Base-by-base conservation (phyloP, 2,113 vertebrate genomes). In the Corapipo altera region DNA sequence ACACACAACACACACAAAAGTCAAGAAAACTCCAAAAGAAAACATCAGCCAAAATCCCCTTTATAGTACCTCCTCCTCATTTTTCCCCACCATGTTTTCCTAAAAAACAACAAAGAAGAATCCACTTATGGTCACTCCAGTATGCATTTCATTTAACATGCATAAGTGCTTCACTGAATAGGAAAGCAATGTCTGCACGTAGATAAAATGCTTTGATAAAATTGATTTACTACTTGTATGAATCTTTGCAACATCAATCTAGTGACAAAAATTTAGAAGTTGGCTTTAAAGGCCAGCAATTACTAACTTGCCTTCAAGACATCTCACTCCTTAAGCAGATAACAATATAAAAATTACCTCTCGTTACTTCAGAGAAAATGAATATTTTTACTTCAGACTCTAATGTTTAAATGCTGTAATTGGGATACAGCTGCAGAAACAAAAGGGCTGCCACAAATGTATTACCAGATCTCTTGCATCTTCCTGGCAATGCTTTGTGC, bases 401-500 rank as follows among this genome's bases (percentile, higher is more conserved):
- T 54, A 89, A 73, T 32, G 43, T 71, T 88, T 77, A 91, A 93
- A 59, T 1, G 10, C 35, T 88, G 26, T 41, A 70, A 23, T 35
- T 80, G 35, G 5, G 72, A 84, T 58, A 69, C 94, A 93, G 78
- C 86, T 95, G 76, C 77, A 89, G 78, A 91, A 91, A 92, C 80
- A 94, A 75, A 70, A 88, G 44, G 24, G 55, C 71, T 88, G 83
- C 58, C n/a, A 72, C 73, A 91, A 93, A 41, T 1, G 0, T 69
- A 74, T 71, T 46, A 80, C 89, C 70, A 92, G 55, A 82, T 67
- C 62, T 85, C 87, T 93, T 77, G 72, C 52, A 58, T 85, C 48
- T 93, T 92, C 54, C 74, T 66, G 71, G 77, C 57, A 85, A 74
- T 33, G 44, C 74, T 96, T 95, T 92, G 86, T 96, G 64, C 55